phyloP scores from a whole-genome alignment of 64 coral and sea anemone genomes.

The Dendronephthya gigantea region DNA sequence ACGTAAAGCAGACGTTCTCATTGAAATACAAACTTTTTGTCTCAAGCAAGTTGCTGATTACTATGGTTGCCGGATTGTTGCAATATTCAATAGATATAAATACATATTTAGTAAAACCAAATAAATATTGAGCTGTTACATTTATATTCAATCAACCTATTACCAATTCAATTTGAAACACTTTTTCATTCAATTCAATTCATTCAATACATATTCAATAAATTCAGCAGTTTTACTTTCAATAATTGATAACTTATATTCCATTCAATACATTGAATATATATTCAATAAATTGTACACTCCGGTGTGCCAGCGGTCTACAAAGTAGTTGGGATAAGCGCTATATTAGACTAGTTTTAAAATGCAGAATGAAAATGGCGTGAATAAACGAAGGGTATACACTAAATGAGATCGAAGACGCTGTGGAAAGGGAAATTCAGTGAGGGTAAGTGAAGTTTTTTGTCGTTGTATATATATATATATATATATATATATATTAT shows the following conservation, averaged over 20 bases:
- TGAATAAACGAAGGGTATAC: neutral
- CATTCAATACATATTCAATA: conserved; percentile 20
- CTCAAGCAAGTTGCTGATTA: no score
- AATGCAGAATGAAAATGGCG: neutral
- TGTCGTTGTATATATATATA: neutral
- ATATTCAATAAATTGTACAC: conserved; percentile 27
- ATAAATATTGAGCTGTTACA: neutral
- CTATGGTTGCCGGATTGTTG: no score
- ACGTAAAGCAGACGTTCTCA: no score
- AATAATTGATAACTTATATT: neutral
- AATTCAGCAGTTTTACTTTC: no score
- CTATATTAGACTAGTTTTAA: neutral
- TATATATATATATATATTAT: no score
- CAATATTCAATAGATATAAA: neutral
- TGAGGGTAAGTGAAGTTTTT: neutral
- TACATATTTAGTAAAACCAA: neutral
- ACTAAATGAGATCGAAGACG: conserved; percentile 5
- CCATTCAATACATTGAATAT: neutral
- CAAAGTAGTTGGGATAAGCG: neutral
- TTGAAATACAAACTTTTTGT: no score
- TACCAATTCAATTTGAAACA: conserved; percentile 14
- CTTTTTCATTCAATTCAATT: neutral
- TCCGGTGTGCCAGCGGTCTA: conserved; percentile 18
- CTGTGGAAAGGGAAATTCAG: neutral
- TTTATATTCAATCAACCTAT: no score